Conservation (phyloP, 2,797 vertebrate genomes). For the Aphelocoma californica region DNA sequence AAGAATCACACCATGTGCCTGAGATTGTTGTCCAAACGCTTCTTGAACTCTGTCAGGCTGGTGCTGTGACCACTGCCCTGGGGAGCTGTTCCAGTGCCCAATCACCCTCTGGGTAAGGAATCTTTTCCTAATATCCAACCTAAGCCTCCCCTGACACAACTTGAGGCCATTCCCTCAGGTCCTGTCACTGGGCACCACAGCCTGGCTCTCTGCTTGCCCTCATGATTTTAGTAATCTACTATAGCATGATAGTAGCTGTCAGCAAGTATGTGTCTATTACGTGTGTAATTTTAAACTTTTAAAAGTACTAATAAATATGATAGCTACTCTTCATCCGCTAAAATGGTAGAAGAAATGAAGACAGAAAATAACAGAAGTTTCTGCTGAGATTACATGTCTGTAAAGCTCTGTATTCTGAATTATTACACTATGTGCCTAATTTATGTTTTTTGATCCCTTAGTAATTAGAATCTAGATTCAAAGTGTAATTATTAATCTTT, state of each 20-base stretch:
- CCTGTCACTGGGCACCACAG: background rate
- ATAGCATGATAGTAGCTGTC: background rate
- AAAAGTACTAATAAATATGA: background rate
- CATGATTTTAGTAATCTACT: background rate
- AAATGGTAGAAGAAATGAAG: background rate
- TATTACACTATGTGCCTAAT: background rate
- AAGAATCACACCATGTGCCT: background rate
- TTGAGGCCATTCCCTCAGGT: background rate
- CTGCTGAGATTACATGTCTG: background rate
- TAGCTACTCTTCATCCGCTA: background rate
- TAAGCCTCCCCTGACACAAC: accelerated
- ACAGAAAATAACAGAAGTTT: background rate
- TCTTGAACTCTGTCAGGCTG: background rate
- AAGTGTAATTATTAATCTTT: background rate
- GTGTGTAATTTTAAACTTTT: background rate
- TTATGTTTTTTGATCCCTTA: background rate
- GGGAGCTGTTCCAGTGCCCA: background rate
- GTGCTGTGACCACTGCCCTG: background rate
- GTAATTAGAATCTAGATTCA: background rate
- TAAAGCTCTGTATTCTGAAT: background rate
- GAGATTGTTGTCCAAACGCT: accelerated
- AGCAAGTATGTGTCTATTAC: background rate
- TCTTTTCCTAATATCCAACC: background rate
- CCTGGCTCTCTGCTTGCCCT: background rate
- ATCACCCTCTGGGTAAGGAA: accelerated